These are phyloP conservation scores for Sus cebifrons DNA, from an alignment of 2,797 vertebrate genomes.

Conservation along the genomic window DNA sequence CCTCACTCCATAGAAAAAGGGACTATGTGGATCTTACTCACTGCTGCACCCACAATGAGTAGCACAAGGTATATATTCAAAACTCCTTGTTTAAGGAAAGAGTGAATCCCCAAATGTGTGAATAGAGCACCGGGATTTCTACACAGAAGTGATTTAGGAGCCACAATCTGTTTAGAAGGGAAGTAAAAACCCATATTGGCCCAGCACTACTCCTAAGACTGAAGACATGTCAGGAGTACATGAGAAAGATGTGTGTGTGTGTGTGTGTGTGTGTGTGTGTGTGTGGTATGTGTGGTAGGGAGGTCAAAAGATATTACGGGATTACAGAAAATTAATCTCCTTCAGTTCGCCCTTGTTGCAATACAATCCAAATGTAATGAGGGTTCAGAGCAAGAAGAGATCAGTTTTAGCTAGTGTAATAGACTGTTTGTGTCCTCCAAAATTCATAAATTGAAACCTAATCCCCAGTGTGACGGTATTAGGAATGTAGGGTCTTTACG, in stretches of 20 bases:
- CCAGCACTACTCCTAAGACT: not conserved
- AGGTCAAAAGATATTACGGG: not conserved
- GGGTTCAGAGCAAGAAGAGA: not conserved
- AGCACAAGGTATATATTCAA: not conserved
- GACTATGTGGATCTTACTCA: not conserved
- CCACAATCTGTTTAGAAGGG: not conserved
- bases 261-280: not conserved
- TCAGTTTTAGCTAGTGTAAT: not conserved
- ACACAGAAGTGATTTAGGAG: not conserved
- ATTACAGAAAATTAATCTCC: not conserved
- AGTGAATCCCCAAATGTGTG: not conserved
- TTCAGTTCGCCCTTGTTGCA: not conserved
- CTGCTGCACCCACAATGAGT: not conserved
- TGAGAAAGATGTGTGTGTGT: not conserved
- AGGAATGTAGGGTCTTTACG: not conserved
- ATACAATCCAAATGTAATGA: not conserved
- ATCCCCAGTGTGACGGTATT: not conserved
- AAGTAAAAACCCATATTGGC: not conserved
- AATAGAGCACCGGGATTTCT: not conserved
- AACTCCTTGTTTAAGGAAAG: not conserved
- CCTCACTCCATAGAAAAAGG: not conserved
- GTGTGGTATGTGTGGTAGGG: not conserved
- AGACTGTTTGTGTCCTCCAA: not conserved
- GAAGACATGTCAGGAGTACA: not conserved
- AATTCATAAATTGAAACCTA: not conserved